Base-by-base conservation (phyloP, 1,140 invertebrate genomes). In the Ephestia elutella region DNA sequence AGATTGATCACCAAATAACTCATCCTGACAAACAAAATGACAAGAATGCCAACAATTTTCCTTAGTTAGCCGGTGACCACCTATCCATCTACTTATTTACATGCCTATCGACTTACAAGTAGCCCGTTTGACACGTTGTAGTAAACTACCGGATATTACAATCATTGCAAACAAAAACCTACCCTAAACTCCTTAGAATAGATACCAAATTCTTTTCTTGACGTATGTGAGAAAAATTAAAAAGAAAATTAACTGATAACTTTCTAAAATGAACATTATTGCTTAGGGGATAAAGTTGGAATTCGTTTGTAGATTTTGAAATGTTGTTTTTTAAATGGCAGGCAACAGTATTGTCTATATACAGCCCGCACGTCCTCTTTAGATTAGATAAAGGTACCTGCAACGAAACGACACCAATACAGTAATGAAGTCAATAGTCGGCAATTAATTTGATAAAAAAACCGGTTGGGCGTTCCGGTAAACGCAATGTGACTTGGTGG, bases 321-420 rank as follows among this genome's bases (percentile, higher is more conserved):
- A 49, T 38, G 17, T 25, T n/a, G 18, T 25, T 53, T 53, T 25
- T 25, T 53, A 32, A 55, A 68, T 66, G 63, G 70, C 76, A 74
- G 63, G 60, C 63, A 76, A 80, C 78, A 82, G 74, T 82, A 78
- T 79, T 73, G 71, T 73, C 71, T 81, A 78, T 82, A 78, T 82
- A 83, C 79, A 56, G 71, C 79, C 81, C 82, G 85, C 80, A 87
- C 85, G 85, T 87, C 85, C 85, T 87, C 85, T 86, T 83, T 87
- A 84, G 84, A 87, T 87, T 83, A 87, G 85, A 87, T 87, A 87
- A 82, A 77, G 80, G 75, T 76, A 81, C 70, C 73, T 83, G 79
- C 82, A 85, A 79, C 73, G 76, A 78, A 67, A 71, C 75, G 82
- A 78, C 84, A 87, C 82, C 78, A 85, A 86, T 87, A 81, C 70